These are phyloP conservation scores for Mythimna pallens DNA, from an alignment of 2,888 invertebrate genomes.

Conservation along the genomic window DNA sequence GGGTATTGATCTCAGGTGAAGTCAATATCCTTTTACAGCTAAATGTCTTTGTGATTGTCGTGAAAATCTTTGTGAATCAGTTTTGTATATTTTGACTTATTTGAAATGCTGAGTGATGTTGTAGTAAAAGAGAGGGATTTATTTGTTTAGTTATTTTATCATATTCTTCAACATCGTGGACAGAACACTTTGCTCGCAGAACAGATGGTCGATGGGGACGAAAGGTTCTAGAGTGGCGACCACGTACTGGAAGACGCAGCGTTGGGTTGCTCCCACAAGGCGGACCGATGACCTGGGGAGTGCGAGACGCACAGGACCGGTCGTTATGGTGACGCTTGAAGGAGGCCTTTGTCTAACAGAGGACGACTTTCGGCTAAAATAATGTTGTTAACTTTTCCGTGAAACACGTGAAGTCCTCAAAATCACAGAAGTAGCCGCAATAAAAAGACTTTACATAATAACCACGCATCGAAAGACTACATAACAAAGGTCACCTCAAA, in stretches of 20 bases:
- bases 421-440: background rate
- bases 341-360: no score
- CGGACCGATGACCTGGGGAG: no score
- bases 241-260: no score
- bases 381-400: no score
- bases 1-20: slow-evolving; percentile 19
- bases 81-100: background rate
- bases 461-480: background rate
- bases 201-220: no score
- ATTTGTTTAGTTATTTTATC: background rate
- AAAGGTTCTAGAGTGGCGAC: no score
- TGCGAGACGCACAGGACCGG: no score
- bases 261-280: no score
- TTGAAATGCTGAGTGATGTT: background rate
- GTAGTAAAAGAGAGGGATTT: background rate
- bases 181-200: no score
- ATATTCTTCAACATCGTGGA: background rate
- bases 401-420: background rate
- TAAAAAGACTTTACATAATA: background rate
- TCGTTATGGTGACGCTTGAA: no score
- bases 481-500: background rate
- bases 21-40: slow-evolving; percentile 21
- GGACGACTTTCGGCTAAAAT: no score
- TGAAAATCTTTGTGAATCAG: background rate
- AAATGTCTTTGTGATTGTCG: slow-evolving; percentile 1